phyloP scores from a whole-genome alignment of 2,888 invertebrate species.

The Taphrorychus bicolor region DNA sequence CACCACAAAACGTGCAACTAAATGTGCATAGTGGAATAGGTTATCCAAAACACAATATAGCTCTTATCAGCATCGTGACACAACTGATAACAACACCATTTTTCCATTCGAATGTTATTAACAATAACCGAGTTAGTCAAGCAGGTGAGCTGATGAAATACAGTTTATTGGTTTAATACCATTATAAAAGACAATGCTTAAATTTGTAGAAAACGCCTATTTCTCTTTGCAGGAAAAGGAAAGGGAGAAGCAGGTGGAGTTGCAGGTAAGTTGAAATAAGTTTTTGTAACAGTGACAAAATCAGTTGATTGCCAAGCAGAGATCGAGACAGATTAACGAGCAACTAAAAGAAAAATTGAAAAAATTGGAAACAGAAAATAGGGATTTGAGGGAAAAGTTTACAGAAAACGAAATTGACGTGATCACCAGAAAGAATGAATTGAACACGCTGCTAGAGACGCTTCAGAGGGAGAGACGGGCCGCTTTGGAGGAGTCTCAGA shows the following conservation, averaged over 20 bases:
- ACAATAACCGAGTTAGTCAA: not conserved
- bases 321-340: constrained; percentile 31
- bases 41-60: not conserved
- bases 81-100: constrained; percentile 1
- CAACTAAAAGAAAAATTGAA: constrained; percentile 35
- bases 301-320: not conserved
- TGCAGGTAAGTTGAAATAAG: constrained; percentile 39
- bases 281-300: not conserved
- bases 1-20: no score
- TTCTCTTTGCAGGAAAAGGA: constrained; percentile 29
- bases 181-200: constrained; percentile 16
- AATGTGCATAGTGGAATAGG: not conserved
- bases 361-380: constrained; percentile 37
- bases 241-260: constrained; percentile 35
- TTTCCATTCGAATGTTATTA: not conserved
- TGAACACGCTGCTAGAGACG: constrained; percentile 39
- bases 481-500: constrained; percentile 33
- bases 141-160: not conserved
- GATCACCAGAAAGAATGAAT: constrained; percentile 40
- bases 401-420: constrained; percentile 40
- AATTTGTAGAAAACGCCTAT: constrained; percentile 31
- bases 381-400: constrained; percentile 36
- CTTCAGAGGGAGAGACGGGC: constrained; percentile 38
- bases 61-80: not conserved
- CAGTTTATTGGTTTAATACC: no score